Evolutionary conservation across 2,113 vertebrate species (phyloP).

Genomic region (Thamnaconus septentrionalis): DNA sequence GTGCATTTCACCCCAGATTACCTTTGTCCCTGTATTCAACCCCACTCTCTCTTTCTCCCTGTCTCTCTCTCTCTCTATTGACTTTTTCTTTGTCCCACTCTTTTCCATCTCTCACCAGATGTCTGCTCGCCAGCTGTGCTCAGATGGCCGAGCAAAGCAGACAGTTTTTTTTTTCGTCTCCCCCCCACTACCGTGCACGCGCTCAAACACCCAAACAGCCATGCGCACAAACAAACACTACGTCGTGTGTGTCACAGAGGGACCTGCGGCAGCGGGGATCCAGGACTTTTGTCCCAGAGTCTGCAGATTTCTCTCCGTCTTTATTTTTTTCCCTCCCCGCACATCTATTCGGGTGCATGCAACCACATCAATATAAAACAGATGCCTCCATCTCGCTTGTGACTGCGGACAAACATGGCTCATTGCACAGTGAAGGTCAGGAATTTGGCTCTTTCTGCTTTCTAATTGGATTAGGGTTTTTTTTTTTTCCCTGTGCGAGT

Average conservation of each 20-base stretch:
- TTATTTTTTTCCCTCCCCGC: conserved; percentile 25
- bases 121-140: conserved; percentile 71
- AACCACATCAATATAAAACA: conserved; percentile 58
- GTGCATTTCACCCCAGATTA: conserved; percentile 45
- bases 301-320: conserved; percentile 28
- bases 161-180: conserved; percentile 35
- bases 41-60: conserved; percentile 12
- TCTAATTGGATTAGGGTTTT: conserved; percentile 52
- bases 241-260: background rate
- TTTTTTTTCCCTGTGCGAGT: conserved; percentile 21
- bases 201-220: conserved; percentile 23
- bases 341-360: conserved; percentile 19
- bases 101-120: conserved; percentile 40
- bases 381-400: conserved; percentile 41
- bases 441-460: conserved; percentile 58
- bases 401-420: conserved; percentile 45
- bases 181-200: background rate
- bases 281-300: conserved; percentile 42
- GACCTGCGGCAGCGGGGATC: conserved; percentile 42
- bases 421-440: conserved; percentile 45
- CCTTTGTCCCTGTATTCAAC: conserved; percentile 63
- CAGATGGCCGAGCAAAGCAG: conserved; percentile 59
- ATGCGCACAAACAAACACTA: conserved; percentile 21
- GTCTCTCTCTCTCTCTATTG: conserved; percentile 6
- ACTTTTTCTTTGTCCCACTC: conserved; percentile 15